A percentile compares a stretch with the other conserved stretches of the same genome.
Conservation (phyloP, 37 sponge, comb jelly and placozoan genomes). For the Petrosia ficiformis region DNA sequence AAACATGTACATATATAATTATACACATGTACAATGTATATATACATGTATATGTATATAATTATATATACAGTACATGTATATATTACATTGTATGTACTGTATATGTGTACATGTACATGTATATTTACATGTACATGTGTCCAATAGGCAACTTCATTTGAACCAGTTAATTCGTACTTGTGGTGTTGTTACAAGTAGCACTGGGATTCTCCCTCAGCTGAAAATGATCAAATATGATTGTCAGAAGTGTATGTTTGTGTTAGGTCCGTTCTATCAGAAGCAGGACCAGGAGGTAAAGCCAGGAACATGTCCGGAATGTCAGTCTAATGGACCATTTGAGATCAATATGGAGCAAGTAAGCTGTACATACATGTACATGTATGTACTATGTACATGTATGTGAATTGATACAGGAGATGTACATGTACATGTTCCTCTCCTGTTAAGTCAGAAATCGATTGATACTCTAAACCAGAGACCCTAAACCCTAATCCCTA, state of each 20-base stretch:
- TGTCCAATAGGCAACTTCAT: constrained; percentile 87
- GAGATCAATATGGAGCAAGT: constrained; percentile 99
- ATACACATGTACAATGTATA: too few relatives aligned
- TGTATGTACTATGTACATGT: too few relatives aligned
- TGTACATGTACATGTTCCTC: background rate
- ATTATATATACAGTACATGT: too few relatives aligned
- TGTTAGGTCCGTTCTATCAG: constrained; percentile 95
- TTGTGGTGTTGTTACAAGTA: constrained; percentile 88
- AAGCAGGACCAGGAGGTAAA: constrained; percentile 89
- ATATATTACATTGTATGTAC: background rate
- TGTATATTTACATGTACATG: background rate
- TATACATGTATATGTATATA: background rate
- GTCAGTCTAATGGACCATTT: constrained; percentile 97
- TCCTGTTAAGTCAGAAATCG: background rate
- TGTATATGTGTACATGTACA: background rate
- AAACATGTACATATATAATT: too few relatives aligned
- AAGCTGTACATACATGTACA: too few relatives aligned
- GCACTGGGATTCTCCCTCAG: constrained; percentile 97
- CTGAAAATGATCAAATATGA: constrained; percentile 96
- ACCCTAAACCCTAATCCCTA: too few relatives aligned
- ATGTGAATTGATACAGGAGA: constrained; percentile 3
- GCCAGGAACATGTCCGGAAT: constrained; percentile 97
- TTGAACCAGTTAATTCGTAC: constrained; percentile 97
- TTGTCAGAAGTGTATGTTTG: constrained; percentile 90
- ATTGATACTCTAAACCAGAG: too few relatives aligned